phyloP scores from a whole-genome alignment of 1,140 invertebrate genomes.

The Formica selysi region DNA sequence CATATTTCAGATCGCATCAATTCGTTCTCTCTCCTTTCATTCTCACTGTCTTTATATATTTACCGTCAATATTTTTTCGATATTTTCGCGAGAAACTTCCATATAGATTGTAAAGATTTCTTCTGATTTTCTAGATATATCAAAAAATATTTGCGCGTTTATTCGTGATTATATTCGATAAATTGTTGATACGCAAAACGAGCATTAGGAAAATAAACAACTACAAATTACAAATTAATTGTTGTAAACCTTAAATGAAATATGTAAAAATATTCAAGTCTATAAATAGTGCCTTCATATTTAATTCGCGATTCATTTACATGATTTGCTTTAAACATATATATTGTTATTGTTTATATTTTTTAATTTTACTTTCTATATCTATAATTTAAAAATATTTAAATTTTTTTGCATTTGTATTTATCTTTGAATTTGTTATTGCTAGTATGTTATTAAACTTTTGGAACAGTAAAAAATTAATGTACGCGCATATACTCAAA shows the following conservation, averaged over 20 bases:
- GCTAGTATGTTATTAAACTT: background rate
- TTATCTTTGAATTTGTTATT: background rate
- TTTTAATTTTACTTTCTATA: background rate
- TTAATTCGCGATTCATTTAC: background rate
- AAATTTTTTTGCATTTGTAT: background rate
- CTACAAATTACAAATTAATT: background rate
- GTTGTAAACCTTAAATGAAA: background rate
- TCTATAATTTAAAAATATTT: background rate
- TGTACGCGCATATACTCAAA: no score
- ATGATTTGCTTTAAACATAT: background rate
- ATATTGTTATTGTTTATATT: background rate
- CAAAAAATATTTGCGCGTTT: background rate
- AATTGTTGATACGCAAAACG: background rate
- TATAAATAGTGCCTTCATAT: background rate
- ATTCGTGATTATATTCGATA: background rate
- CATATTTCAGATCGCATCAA: constrained; percentile 25
- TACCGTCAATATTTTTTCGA: background rate
- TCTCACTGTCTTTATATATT: background rate
- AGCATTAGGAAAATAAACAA: background rate
- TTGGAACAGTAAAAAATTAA: no score
- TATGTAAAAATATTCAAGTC: background rate
- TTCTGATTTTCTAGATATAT: background rate
- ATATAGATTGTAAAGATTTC: background rate
- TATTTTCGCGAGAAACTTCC: background rate
- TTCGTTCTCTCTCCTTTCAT: background rate